Percentiles rank a stretch among this genome's conserved stretches.
Conservation (phyloP, 2,797 vertebrate genomes). For the Enoplosus armatus region DNA sequence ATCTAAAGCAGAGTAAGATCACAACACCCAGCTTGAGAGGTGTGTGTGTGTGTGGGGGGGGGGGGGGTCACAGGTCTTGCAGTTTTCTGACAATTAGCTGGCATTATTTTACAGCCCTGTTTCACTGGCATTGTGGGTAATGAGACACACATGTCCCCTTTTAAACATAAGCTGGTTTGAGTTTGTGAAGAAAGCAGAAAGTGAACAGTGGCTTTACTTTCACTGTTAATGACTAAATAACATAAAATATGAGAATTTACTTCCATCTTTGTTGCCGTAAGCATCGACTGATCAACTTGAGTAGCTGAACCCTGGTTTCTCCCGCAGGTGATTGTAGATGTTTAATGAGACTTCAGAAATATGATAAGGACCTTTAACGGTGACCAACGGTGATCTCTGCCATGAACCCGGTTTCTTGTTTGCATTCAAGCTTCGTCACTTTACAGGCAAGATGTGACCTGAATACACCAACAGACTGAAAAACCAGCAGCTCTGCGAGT, state of each 20-base stretch:
- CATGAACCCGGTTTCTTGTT: neutral
- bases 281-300: neutral
- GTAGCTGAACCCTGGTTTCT: neutral
- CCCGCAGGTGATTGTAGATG: neutral
- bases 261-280: neutral
- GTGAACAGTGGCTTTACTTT: slow-evolving; percentile 25
- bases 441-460: neutral
- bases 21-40: neutral
- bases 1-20: neutral
- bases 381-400: neutral
- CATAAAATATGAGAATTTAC: neutral
- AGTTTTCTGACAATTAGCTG: slow-evolving; percentile 40
- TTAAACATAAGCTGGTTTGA: slow-evolving; percentile 5
- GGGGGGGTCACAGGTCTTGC: neutral
- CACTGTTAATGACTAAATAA: slow-evolving; percentile 2
- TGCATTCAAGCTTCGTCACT: neutral
- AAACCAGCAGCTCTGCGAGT: neutral
- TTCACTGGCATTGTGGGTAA: slow-evolving; percentile 42
- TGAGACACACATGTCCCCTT: slow-evolving; percentile 33
- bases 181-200: slow-evolving; percentile 26
- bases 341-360: neutral
- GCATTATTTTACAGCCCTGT: slow-evolving; percentile 28
- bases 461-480: neutral
- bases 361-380: neutral
- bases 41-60: neutral